Conservation (phyloP, 2,888 invertebrate genomes). For the Acleris sparsana region DNA sequence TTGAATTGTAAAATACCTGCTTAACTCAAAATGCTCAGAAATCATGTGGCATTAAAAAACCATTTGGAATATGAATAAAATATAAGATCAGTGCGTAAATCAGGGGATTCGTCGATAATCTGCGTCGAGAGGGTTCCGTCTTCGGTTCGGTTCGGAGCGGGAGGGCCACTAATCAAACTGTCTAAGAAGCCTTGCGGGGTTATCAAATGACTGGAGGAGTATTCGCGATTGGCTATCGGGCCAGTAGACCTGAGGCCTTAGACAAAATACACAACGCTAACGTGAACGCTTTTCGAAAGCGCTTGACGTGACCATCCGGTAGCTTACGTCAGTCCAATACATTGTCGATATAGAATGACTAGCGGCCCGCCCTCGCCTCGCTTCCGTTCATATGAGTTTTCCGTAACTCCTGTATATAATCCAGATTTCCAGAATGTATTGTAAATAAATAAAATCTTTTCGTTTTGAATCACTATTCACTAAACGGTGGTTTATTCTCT, state of each 20-base stretch:
- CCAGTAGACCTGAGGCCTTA: not conserved
- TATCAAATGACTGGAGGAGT: not conserved
- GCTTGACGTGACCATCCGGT: no score
- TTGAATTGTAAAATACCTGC: not conserved
- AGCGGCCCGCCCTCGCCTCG: no score
- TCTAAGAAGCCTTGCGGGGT: not conserved
- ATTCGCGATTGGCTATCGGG: not conserved
- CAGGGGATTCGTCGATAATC: constrained; percentile 5
- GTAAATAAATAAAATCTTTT: no score
- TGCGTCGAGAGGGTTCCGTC: no score
- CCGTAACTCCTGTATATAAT: no score
- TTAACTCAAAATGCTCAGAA: not conserved
- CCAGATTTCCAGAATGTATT: no score
- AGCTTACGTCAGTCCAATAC: no score
- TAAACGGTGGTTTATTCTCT: no score
- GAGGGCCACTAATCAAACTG: constrained; percentile 7
- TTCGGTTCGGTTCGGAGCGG: not conserved
- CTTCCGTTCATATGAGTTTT: no score
- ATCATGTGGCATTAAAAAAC: constrained; percentile 29
- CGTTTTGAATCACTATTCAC: no score
- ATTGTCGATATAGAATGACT: not conserved
- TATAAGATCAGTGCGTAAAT: constrained; percentile 22
- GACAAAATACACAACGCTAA: no score
- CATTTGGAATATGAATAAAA: constrained; percentile 36
- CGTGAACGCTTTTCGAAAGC: no score